phyloP scores from a whole-genome alignment of 1,140 invertebrate species.

The Aphaenogaster ashmeadi region DNA sequence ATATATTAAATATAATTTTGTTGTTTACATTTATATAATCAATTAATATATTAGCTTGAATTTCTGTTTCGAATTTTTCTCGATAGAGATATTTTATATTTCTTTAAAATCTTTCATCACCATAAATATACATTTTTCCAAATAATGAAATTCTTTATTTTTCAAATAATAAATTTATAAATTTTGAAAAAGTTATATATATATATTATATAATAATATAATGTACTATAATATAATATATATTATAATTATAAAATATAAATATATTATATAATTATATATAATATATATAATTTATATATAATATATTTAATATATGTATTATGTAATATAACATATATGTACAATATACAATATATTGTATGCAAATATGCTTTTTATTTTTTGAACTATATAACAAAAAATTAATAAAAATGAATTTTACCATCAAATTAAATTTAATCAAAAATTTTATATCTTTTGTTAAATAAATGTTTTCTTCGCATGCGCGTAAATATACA shows the following conservation, averaged over 20 bases:
- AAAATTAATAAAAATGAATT: too few species aligned
- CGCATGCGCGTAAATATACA: background rate
- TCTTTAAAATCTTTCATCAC: background rate
- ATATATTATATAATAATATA: background rate
- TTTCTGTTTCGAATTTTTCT: background rate
- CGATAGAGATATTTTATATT: background rate
- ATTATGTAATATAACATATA: too few species aligned
- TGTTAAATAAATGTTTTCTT: background rate
- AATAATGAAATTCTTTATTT: background rate
- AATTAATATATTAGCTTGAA: background rate
- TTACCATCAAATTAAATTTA: background rate
- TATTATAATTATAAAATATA: too few species aligned
- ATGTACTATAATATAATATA: too few species aligned
- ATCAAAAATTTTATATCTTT: background rate
- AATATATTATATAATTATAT: too few species aligned
- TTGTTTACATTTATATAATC: background rate
- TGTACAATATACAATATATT: too few species aligned
- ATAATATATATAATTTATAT: too few species aligned
- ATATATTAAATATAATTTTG: background rate
- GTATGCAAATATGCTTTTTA: background rate
- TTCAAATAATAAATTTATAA: background rate
- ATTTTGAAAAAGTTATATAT: constrained; percentile 3
- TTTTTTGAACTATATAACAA: background rate
- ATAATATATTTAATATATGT: too few species aligned
- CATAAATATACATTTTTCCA: background rate